Conservation (phyloP, 2,888 invertebrate genomes). For the Nomada ferruginata region DNA sequence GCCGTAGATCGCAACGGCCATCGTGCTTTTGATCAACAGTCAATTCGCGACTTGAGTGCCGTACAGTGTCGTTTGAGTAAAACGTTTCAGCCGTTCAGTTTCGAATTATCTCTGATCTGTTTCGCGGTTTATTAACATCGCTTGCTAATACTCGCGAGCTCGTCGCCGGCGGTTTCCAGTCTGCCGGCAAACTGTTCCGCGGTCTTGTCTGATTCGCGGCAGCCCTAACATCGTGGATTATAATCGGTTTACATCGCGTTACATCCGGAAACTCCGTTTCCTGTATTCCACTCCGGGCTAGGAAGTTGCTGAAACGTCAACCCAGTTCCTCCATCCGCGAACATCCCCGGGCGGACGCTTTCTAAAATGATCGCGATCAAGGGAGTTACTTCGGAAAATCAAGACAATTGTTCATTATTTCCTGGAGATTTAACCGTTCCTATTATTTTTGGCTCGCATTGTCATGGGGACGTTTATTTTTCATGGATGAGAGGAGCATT, state of each 20-base stretch:
- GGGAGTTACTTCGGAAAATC: neutral
- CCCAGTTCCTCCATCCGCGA: neutral
- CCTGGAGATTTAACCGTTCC: no score
- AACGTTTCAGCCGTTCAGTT: no score
- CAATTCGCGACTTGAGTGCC: no score
- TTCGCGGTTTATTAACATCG: conserved; percentile 9
- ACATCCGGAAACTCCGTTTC: conserved; percentile 21
- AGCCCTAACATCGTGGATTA: conserved; percentile 18
- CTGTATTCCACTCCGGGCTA: neutral
- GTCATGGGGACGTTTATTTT: no score
- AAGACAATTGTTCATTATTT: no score
- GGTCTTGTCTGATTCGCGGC: conserved; percentile 30
- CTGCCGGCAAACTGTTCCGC: conserved; percentile 35
- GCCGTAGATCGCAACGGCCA: no score
- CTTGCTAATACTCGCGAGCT: conserved; percentile 1
- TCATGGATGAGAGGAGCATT: no score
- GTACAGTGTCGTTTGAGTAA: no score
- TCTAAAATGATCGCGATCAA: neutral
- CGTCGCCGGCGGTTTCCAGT: neutral
- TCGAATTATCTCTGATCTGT: conserved; percentile 9
- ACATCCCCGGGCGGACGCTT: neutral
- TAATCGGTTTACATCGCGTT: conserved; percentile 51
- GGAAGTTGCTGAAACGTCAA: conserved; percentile 27
- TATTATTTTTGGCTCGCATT: no score
- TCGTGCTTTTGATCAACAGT: no score